Base-by-base conservation (phyloP, 2,797 vertebrate species). In the Myotis myotis region DNA sequence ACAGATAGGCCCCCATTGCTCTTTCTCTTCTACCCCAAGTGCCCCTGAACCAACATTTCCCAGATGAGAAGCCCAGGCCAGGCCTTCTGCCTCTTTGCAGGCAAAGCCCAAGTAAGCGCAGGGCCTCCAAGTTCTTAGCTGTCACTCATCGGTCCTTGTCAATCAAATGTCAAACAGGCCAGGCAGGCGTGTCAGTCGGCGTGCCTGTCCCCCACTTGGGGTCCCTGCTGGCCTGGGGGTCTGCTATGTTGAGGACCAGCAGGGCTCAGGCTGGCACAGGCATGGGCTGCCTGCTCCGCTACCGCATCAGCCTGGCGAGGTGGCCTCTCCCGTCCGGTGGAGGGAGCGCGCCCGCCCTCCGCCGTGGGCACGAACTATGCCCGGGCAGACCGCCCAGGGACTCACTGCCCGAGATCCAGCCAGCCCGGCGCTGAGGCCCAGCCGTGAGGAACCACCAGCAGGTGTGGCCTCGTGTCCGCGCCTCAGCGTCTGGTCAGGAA, bases 271-370 rank as follows among this genome's bases (percentile, higher is more conserved):
- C 33, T 49, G 3, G 0, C 55, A 44, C 3, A 36, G 79, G 28
- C 15, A 5, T 0, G 1, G 36, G 33, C 2, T 41, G 15, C 55
- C 57, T 36, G 1, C 62, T 47, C 30, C 30, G 28, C 10, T 1
- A 1, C 33, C 36, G 64, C 10, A 17, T 44, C 20, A 16, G 25
- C 62, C 25, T 17, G 44, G 36, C 68, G 20, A 9, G 28, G 60
- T 47, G 13, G 22, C 13, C 20, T 36, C 17, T 30, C 11, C n/a
- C 76, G 75, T 15, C 47, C 16, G 1, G 44, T 7, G 9, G 23
- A n/a, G 33, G 25, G 16, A 60, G 57, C 55, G 5, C 4, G 13
- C 2, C 36, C 41, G 4, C 8, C 71, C 49, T 41, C 66, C 41
- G 47, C 76, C 44, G 55, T 47, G 2, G 9, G 13, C 23, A 3